phyloP scores from a whole-genome alignment of 1,140 invertebrate species.

The Drosophila murphyi region DNA sequence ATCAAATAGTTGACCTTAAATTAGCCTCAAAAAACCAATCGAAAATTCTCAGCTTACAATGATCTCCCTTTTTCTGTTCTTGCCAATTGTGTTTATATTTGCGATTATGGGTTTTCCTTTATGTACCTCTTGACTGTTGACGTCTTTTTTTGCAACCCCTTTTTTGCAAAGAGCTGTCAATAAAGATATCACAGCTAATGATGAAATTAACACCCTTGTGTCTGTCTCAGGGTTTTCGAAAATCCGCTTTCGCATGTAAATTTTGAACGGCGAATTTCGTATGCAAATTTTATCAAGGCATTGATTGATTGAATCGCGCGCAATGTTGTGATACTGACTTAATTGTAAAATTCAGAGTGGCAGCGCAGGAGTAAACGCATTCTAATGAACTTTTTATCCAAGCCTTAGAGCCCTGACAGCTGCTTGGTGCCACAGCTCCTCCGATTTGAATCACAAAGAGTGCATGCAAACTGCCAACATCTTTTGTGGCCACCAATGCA shows the following conservation, averaged over 20 bases:
- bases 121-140: conserved; percentile 61
- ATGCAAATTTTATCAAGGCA: conserved; percentile 43
- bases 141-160: conserved; percentile 24
- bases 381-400: conserved; percentile 22
- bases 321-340: conserved; percentile 50
- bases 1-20: neutral
- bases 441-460: conserved; percentile 57
- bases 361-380: conserved; percentile 10
- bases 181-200: conserved; percentile 37
- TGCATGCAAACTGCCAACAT: conserved; percentile 1
- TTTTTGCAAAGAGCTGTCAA: conserved; percentile 27
- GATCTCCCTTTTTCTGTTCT: conserved; percentile 7
- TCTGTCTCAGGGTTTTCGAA: neutral
- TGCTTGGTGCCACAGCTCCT: conserved; percentile 36
- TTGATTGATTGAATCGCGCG: neutral
- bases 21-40: conserved; percentile 7
- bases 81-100: conserved; percentile 64
- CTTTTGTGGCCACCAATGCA: conserved; percentile 61
- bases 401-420: conserved; percentile 29
- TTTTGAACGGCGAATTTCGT: conserved; percentile 12
- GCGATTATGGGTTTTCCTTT: conserved; percentile 61
- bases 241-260: conserved; percentile 54
- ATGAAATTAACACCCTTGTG: conserved; percentile 69
- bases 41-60: conserved; percentile 12
- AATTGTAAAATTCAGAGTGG: conserved; percentile 32